These are phyloP conservation scores for Crotalus horridus DNA, from an alignment of 2,113 vertebrate species.

Conservation along the genomic window DNA sequence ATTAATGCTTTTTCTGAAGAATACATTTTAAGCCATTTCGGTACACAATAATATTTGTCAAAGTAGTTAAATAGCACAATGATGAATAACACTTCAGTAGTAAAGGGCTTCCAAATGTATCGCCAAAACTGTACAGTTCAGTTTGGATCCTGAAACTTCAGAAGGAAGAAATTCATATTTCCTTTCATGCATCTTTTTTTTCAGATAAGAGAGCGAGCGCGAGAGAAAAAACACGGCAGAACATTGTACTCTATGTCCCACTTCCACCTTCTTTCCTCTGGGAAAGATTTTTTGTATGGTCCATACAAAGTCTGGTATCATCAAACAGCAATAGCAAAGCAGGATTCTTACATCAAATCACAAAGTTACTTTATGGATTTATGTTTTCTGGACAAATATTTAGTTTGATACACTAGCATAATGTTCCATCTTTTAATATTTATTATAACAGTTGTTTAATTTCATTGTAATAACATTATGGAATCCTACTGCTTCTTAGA, in stretches of 20 bases:
- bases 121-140: not conserved
- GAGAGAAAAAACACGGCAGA: not conserved
- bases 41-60: not conserved
- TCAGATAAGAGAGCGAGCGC: not conserved
- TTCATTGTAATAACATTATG: not conserved
- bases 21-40: slow-evolving; percentile 20
- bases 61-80: not conserved
- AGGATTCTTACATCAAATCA: not conserved
- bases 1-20: not conserved
- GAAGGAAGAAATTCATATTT: not conserved
- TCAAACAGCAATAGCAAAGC: not conserved
- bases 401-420: not conserved
- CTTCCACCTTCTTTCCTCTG: not conserved
- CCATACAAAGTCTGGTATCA: not conserved
- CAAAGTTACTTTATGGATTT: not conserved
- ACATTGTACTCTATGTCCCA: not conserved
- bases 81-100: not conserved
- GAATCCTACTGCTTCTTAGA: slow-evolving; percentile 2
- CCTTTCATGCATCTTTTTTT: not conserved
- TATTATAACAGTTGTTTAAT: slow-evolving; percentile 19
- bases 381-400: not conserved
- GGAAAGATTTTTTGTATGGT: not conserved
- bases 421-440: not conserved
- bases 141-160: not conserved
- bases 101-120: not conserved